A percentile compares a stretch with the other conserved stretches of the same genome.
These are phyloP conservation scores for Ahaetulla prasina DNA, from an alignment of 2,113 vertebrate species.

Conservation along the genomic window DNA sequence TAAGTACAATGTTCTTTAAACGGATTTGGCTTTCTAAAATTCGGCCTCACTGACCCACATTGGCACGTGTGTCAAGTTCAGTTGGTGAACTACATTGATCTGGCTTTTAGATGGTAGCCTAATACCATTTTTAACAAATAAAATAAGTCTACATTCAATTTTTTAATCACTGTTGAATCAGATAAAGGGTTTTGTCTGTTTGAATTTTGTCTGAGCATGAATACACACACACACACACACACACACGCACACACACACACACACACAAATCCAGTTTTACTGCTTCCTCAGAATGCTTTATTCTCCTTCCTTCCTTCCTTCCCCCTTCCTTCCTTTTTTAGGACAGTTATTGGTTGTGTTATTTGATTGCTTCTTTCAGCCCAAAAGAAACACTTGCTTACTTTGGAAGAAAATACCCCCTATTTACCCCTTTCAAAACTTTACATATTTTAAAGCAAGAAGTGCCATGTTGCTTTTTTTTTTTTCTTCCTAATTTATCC, in stretches of 20 bases:
- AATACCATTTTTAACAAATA: background rate
- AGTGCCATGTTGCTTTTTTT: background rate
- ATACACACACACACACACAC: background rate
- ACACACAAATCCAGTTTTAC: conserved; percentile 49
- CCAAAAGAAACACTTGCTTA: background rate
- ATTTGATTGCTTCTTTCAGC: background rate
- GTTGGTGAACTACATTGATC: background rate
- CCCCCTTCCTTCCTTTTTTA: background rate
- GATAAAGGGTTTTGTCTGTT: background rate
- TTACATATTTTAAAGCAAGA: background rate
- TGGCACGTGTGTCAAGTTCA: background rate
- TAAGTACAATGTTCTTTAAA: background rate
- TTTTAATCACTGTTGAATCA: background rate
- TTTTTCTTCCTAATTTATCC: background rate
- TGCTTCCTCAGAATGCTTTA: background rate
- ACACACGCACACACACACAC: no score
- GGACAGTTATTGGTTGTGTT: background rate
- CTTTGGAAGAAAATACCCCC: conserved; percentile 35
- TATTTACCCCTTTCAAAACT: conserved; percentile 23
- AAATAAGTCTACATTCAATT: background rate
- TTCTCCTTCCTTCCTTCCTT: background rate
- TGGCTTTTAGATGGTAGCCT: background rate
- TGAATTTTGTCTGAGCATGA: background rate
- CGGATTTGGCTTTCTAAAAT: background rate
- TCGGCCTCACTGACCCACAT: background rate